Evolutionary conservation across 2,113 vertebrate genomes (phyloP).

Genomic region (Nannobrachium achirus): DNA sequence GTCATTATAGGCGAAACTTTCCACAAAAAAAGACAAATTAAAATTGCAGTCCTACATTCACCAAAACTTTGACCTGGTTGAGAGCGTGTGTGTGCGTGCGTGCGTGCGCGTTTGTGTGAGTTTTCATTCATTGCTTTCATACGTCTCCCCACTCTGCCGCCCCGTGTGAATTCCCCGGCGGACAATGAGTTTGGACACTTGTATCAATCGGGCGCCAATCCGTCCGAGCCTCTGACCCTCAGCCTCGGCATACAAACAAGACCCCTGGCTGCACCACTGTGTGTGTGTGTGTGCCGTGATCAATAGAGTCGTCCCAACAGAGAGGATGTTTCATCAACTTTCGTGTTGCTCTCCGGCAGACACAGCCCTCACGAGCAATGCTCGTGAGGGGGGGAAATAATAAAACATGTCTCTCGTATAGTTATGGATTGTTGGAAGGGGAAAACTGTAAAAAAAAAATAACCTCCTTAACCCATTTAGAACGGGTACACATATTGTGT

Average conservation of each 20-base stretch:
- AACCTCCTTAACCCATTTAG: too few species aligned
- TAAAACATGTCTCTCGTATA: slow-evolving; percentile 13
- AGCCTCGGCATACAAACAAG: slow-evolving; percentile 49
- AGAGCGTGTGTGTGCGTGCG: not conserved
- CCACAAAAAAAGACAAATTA: too few species aligned
- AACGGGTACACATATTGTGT: too few species aligned
- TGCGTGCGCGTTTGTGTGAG: slow-evolving; percentile 13
- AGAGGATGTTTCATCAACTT: slow-evolving; percentile 57
- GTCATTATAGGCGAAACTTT: too few species aligned
- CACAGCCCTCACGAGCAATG: slow-evolving; percentile 35
- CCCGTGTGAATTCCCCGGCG: slow-evolving; percentile 47
- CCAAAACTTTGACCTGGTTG: too few species aligned
- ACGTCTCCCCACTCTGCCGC: slow-evolving; percentile 37
- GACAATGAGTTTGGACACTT: slow-evolving; percentile 38
- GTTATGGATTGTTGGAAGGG: slow-evolving; percentile 17
- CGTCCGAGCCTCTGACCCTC: slow-evolving; percentile 32
- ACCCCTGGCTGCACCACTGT: slow-evolving; percentile 16
- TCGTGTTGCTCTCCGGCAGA: slow-evolving; percentile 41
- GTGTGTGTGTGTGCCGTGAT: slow-evolving; percentile 40
- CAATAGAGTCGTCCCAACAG: slow-evolving; percentile 47
- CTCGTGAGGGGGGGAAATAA: slow-evolving; percentile 15
- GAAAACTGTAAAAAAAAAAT: slow-evolving; percentile 1
- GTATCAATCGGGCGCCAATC: slow-evolving; percentile 39
- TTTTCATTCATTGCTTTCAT: slow-evolving; percentile 33
- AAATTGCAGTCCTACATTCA: too few species aligned